phyloP scores from a whole-genome alignment of 2,888 invertebrate species.

The Eurois occulta region DNA sequence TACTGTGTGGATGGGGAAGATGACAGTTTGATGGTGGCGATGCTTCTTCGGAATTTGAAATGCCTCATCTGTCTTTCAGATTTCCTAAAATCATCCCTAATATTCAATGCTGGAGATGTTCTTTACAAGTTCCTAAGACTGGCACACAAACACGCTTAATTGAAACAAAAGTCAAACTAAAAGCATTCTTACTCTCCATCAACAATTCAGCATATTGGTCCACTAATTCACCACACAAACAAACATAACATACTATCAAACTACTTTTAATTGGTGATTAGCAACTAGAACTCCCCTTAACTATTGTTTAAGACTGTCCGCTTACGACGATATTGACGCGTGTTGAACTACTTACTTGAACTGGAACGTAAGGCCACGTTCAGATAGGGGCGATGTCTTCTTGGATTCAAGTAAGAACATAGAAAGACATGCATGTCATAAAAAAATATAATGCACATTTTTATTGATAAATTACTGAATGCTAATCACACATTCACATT shows the following conservation, averaged over 20 bases:
- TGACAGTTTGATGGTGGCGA: neutral
- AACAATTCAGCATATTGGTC: constrained; percentile 5
- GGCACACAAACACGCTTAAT: neutral
- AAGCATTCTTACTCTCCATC: neutral
- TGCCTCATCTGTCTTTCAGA: neutral
- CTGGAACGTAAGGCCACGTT: constrained; percentile 18
- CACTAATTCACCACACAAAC: constrained; percentile 17
- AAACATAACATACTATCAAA: constrained; percentile 18
- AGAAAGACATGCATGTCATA: no score
- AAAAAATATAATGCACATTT: no score
- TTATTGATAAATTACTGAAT: no score
- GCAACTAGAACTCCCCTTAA: constrained; percentile 46
- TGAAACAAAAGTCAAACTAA: neutral
- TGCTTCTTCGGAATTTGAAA: neutral
- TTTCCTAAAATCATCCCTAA: neutral
- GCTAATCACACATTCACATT: no score
- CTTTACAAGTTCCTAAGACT: neutral
- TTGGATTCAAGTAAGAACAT: neutral
- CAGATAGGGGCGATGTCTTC: constrained; percentile 4
- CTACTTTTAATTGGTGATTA: constrained; percentile 58
- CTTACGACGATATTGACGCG: constrained; percentile 30
- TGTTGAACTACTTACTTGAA: constrained; percentile 31
- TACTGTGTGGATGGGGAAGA: constrained; percentile 27
- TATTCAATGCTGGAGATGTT: neutral
- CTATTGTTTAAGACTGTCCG: constrained; percentile 48